Evolutionary conservation across 1,140 invertebrate species (phyloP), one percentile per base, ranked within the genome.

Genomic region (Condylostylus longicornis): DNA sequence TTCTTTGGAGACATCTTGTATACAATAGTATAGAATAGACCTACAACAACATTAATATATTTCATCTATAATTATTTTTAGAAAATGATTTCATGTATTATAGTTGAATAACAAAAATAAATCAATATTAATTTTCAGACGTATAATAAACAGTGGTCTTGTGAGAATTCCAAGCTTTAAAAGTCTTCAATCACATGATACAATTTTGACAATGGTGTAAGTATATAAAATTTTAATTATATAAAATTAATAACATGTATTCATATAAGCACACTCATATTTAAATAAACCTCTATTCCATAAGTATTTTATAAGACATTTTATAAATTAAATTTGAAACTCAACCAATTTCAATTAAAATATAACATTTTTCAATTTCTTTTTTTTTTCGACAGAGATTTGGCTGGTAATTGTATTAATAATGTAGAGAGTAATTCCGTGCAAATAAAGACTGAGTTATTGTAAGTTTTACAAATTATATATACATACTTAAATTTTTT

Each of bases 201-300:
- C 63, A 35, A 70, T 71, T 35, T 44, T 73, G 37, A 62, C 69
- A 48, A 69, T 70, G 47, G 53, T 74, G 72, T 74, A 59, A 70
- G 69, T 68, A 44, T 25, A 27, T 20, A 5, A 8, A 14, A 37
- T 25, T 28, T 10, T 30, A 25, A 18, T 19, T 22, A 40, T 27
- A n/a, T n/a, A n/a, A n/a, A n/a, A n/a, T n/a, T n/a, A n/a, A n/a
- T n/a, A n/a, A n/a, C n/a, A n/a, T n/a, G n/a, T n/a, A n/a, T n/a
- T n/a, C n/a, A n/a, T n/a, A n/a, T n/a, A n/a, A n/a, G n/a, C n/a
- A n/a, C n/a, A n/a, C n/a, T 33, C 8, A 33, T 4, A 15, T 33
- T 13, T 3, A n/a, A 38, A 46, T 27, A 12, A 15, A 41, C 33
- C 33, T 30, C 35, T 31, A 40, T 35, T 37, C 31, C 42, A 41